Evolutionary conservation across 2,888 invertebrate genomes (phyloP), one percentile per base, ranked within the genome.

Genomic region (Pristionchus maxplancki): DNA sequence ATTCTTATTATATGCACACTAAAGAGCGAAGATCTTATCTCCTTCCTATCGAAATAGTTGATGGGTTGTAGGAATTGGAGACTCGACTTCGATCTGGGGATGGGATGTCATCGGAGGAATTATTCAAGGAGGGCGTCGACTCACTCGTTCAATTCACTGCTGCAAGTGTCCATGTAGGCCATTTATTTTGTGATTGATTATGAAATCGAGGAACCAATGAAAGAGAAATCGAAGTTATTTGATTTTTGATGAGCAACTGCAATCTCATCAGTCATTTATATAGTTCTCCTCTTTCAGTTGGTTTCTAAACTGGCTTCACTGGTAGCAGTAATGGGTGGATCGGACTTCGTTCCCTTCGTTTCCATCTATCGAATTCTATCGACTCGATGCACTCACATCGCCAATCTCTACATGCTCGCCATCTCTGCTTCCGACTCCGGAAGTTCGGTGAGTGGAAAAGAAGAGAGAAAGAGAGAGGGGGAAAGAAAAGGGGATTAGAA

Each of bases 131-230:
- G 28, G 91, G 91, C 9, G 90, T 92, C 28, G 86, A 88, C 17
- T 89, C 90, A 28, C 86, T 92, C 28, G 91, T 91, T 5, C 90
- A 92, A 34, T 90, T 92, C 50, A 91, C 92, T 34, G 91, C 91
- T 31, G 89, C 92, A 24, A 90, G 92, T 24, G 90, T 92, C 50
- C 91, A 92, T 89, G 92, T 91, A 28, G 28, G 84, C 40, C 40
- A 2, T 44, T 34, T 17, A 0, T 34, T n/a, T 9, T 9, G 44
- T 44, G 44, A n/a, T n/a, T 78, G 37, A 78, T 67, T 67, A 67
- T 64, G 13, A 20, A 13, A 20, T 64, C 64, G n/a, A 64, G 48
- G 17, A 48, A 48, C 24, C 24, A 24, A 64, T 2, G 24, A 64
- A 20, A 9, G 64, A 64, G 24, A 64, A 20, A 24, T n/a, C n/a